Percentiles rank a stretch among this genome's conserved stretches.
Conservation (phyloP, 2,888 invertebrate genomes). For the Exephanes ischioxanthus region DNA sequence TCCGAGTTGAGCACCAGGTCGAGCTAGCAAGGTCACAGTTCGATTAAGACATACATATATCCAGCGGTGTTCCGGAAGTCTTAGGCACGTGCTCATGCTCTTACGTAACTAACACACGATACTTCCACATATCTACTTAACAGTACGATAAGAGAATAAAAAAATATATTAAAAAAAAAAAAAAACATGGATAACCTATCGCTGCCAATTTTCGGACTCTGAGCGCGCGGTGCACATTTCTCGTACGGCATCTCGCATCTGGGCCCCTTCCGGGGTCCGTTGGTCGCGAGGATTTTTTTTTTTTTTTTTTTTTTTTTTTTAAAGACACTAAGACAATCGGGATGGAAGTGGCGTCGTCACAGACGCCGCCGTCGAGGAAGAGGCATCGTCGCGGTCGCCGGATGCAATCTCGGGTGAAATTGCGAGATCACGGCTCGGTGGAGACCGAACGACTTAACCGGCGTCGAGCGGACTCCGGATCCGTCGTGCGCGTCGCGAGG, state of each 20-base stretch:
- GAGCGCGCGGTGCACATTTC: slow-evolving; percentile 7
- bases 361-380: slow-evolving; percentile 30
- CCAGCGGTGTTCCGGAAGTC: slow-evolving; percentile 74
- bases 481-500: slow-evolving; percentile 3
- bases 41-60: slow-evolving; percentile 80
- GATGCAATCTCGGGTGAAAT: slow-evolving; percentile 61
- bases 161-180: background rate
- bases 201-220: slow-evolving; percentile 27
- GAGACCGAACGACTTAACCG: slow-evolving; percentile 37
- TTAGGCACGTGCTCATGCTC: slow-evolving; percentile 60
- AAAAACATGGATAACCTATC: background rate
- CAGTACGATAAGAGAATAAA: slow-evolving; percentile 4
- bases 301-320: background rate
- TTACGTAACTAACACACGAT: background rate
- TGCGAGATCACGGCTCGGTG: slow-evolving; percentile 40
- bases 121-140: background rate
- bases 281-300: background rate
- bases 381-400: slow-evolving; percentile 34
- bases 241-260: background rate
- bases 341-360: slow-evolving; percentile 15
- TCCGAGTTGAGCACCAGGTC: slow-evolving; percentile 98
- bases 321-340: background rate
- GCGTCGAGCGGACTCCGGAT: slow-evolving; percentile 52
- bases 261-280: background rate
- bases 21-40: slow-evolving; percentile 89